These are phyloP conservation scores for Colius striatus DNA, from an alignment of 2,113 vertebrate genomes.

Conservation along the genomic window DNA sequence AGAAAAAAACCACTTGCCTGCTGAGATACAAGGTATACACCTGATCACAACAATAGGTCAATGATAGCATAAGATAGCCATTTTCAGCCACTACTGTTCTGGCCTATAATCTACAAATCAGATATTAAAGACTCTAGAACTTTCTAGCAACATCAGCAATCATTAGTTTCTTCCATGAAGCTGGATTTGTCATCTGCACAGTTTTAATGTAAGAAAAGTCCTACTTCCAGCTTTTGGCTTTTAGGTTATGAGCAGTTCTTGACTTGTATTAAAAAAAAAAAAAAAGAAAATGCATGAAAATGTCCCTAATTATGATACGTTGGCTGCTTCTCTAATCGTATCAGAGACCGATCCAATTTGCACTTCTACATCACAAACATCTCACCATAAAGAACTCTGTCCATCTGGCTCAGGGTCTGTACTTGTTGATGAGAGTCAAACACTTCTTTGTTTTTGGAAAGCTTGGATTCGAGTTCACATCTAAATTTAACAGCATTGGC, in stretches of 20 bases:
- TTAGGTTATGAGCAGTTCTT: not conserved
- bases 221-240: not conserved
- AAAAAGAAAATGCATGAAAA: not conserved
- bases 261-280: not conserved
- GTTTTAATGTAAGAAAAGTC: not conserved
- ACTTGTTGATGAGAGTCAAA: not conserved
- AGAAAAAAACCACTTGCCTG: not conserved
- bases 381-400: not conserved
- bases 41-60: not conserved
- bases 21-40: not conserved
- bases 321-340: not conserved
- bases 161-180: not conserved
- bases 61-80: not conserved
- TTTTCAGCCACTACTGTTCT: not conserved
- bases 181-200: not conserved
- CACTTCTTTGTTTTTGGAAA: conserved; percentile 5
- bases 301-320: not conserved
- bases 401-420: not conserved
- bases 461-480: not conserved
- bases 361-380: not conserved
- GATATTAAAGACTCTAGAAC: not conserved
- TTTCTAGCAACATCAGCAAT: not conserved
- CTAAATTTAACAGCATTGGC: conserved; percentile 17
- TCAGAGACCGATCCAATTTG: not conserved
- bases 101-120: not conserved